Conservation (phyloP, 2,888 invertebrate genomes). For the Leptopilina drosophilae region DNA sequence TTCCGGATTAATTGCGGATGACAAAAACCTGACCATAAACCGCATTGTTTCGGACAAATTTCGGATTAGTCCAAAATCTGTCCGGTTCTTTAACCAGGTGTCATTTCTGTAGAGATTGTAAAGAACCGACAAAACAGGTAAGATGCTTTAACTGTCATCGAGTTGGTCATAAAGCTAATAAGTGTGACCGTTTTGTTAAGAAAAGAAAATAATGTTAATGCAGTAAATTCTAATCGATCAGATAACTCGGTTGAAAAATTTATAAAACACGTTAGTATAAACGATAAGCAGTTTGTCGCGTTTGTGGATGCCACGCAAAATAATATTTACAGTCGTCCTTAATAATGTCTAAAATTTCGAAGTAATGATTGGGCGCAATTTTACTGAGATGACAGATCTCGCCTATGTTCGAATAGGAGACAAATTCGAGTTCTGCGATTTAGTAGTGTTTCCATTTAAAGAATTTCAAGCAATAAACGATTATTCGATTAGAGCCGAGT, state of each 20-base stretch:
- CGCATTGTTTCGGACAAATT: no score
- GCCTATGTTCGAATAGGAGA: conserved; percentile 28
- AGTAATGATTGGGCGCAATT: conserved; percentile 47
- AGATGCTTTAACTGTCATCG: background rate
- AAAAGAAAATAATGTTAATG: background rate
- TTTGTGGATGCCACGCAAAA: conserved; percentile 45
- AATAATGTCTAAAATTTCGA: conserved; percentile 42
- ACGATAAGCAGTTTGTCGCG: conserved; percentile 15
- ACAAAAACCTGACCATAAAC: no score
- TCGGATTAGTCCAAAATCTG: no score
- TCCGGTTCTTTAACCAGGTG: no score
- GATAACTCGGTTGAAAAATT: conserved; percentile 1
- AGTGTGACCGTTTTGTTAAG: background rate
- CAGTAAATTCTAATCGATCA: background rate
- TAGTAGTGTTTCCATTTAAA: conserved; percentile 1
- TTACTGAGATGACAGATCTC: conserved; percentile 43
- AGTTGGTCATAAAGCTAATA: background rate
- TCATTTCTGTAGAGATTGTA: conserved; percentile 31
- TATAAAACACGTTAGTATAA: conserved; percentile 39
- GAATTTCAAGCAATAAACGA: background rate
- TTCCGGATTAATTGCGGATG: no score
- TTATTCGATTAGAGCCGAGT: background rate
- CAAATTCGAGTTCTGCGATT: conserved; percentile 28
- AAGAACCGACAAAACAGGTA: background rate
- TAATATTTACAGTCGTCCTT: conserved; percentile 44